Percentiles rank a stretch among this genome's conserved stretches.
Conservation (phyloP, 2,888 invertebrate species). For the Phorcus lineatus region DNA sequence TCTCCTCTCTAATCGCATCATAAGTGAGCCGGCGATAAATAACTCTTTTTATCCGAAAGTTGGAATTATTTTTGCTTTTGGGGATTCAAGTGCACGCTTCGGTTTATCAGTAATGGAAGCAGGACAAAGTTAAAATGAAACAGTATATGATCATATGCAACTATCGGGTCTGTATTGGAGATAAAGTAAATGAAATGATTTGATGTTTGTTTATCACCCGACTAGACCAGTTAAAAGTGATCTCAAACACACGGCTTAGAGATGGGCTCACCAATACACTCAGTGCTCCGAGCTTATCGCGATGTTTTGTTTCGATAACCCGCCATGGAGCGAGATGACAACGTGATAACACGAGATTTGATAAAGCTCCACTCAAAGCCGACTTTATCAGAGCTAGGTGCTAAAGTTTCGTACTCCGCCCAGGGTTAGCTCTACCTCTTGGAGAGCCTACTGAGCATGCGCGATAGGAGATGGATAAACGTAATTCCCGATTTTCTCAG, state of each 20-base stretch:
- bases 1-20: background rate
- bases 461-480: constrained; percentile 6
- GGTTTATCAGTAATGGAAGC: background rate
- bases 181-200: constrained; percentile 20
- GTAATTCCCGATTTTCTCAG: background rate
- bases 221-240: background rate
- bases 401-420: constrained; percentile 23
- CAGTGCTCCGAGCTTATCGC: constrained; percentile 14
- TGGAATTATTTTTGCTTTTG: background rate
- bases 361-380: constrained; percentile 10
- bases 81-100: background rate
- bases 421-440: constrained; percentile 14
- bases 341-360: constrained; percentile 23
- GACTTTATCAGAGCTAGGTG: constrained; percentile 16
- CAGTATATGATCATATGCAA: background rate
- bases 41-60: background rate
- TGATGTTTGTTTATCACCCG: constrained; percentile 16
- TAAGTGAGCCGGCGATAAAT: background rate
- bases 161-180: background rate
- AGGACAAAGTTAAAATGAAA: background rate
- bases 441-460: constrained; percentile 14
- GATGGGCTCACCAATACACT: background rate
- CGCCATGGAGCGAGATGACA: constrained; percentile 21
- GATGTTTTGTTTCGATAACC: constrained; percentile 22
- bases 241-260: background rate